Percentiles rank a stretch among this genome's conserved stretches.
These are phyloP conservation scores for Tinea trinotella DNA, from an alignment of 2,888 invertebrate genomes.

Conservation along the genomic window DNA sequence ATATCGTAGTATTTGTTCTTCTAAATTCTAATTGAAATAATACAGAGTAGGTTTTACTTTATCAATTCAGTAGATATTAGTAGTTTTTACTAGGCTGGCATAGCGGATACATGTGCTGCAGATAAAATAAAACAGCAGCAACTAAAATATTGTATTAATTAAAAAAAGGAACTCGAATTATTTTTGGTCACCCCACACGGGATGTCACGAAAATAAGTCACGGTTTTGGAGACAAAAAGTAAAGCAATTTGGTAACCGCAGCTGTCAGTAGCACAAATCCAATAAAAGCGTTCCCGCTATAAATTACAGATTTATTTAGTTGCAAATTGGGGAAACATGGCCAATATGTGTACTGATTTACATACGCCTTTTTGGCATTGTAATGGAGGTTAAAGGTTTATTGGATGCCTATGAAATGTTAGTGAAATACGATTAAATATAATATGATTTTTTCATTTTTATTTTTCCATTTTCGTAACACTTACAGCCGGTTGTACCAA, in stretches of 20 bases:
- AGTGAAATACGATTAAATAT: too few species aligned
- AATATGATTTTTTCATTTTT: too few species aligned
- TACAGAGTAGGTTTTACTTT: too few species aligned
- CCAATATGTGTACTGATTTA: constrained; percentile 3
- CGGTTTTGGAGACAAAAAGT: constrained; percentile 17
- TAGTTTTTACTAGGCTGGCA: too few species aligned
- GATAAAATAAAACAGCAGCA: neutral
- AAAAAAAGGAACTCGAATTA: too few species aligned
- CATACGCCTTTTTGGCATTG: neutral
- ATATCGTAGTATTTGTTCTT: too few species aligned
- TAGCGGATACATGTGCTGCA: too few species aligned
- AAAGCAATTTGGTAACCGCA: constrained; percentile 19
- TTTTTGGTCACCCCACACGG: neutral
- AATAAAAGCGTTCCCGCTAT: constrained; percentile 19
- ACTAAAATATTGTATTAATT: neutral
- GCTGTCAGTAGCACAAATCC: constrained; percentile 21
- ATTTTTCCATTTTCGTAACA: too few species aligned
- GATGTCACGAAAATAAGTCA: constrained; percentile 17
- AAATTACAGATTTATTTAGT: constrained; percentile 20
- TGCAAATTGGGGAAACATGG: constrained; percentile 14
- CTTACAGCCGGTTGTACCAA: too few species aligned
- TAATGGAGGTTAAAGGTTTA: neutral
- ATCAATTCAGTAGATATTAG: too few species aligned
- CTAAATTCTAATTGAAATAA: too few species aligned
- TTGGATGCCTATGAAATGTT: too few species aligned